These are phyloP conservation scores for Nephila pilipes DNA, from an alignment of 1,140 invertebrate species.

Conservation along the genomic window DNA sequence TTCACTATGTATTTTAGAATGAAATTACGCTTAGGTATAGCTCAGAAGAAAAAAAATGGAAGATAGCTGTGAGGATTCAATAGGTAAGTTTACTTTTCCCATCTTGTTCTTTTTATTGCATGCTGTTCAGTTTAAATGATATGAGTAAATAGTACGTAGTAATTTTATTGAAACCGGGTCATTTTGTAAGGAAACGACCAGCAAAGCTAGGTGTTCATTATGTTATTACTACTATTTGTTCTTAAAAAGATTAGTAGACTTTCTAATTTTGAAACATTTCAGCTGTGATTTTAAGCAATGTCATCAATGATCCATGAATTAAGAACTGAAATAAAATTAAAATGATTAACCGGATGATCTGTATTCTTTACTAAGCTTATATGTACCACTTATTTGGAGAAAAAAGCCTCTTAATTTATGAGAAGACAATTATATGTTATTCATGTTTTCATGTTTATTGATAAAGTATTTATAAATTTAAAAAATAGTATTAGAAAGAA, in stretches of 20 bases:
- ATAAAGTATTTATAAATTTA: too few species aligned
- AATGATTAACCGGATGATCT: too few species aligned
- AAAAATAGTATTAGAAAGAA: too few species aligned
- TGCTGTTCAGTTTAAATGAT: not conserved
- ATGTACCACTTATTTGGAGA: too few species aligned
- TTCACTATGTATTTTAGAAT: constrained; percentile 25
- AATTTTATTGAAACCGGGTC: not conserved
- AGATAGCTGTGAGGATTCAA: not conserved
- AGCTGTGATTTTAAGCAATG: too few species aligned
- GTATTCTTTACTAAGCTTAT: too few species aligned
- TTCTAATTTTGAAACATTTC: not conserved
- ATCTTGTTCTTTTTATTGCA: not conserved
- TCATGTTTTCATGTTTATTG: too few species aligned
- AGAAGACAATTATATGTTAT: too few species aligned
- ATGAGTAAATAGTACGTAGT: not conserved
- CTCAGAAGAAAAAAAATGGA: not conserved
- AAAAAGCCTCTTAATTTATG: too few species aligned
- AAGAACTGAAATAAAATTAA: too few species aligned
- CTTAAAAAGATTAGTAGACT: not conserved
- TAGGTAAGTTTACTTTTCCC: not conserved
- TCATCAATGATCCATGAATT: too few species aligned
- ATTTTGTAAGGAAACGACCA: not conserved
- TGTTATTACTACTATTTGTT: not conserved
- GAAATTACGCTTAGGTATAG: constrained; percentile 23
- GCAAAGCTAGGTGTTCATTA: constrained; percentile 13